Base-by-base conservation (phyloP, 2,797 vertebrate genomes). In the Falco columbarius region DNA sequence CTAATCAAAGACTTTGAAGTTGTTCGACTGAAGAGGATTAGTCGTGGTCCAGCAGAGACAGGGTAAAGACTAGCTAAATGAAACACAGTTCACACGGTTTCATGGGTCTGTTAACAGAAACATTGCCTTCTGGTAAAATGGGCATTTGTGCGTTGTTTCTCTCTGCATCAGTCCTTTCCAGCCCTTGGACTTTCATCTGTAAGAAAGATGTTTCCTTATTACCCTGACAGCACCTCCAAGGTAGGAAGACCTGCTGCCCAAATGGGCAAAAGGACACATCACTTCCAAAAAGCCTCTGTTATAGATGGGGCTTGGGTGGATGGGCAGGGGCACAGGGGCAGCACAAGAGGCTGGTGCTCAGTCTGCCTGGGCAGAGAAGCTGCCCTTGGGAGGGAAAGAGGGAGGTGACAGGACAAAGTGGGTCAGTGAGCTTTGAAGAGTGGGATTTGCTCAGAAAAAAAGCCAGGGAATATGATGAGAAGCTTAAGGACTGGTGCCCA, bases 11-110 rank as follows among this genome's bases (percentile, higher is more conserved):
- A 74, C 97, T 97, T 97, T 96, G 96, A 96, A 95, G 90, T 72
- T 90, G 66, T 90, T 86, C 3, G n/a, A 59, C 91, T 96, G 95
- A 97, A 98, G 76, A 93, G 94, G 94, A 97, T 98, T 97, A 96
- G 91, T 81, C 24, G 32, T 9, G 55, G 93, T 95, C 96, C 86
- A 59, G 65, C 89, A 87, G 95, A 93, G 81, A 82, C 36, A 36
- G 59, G 52, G 73, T 61, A 93, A 95, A 97, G 95, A 90, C 89
- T 59, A 92, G 93, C 71, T 82, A 71, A 90, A 91, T 90, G 89
- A 89, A 90, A 58, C 89, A 66, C 89, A 89, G 89, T 89, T 96
- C 93, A 62, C 91, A 71, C 65, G 93, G 93, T 91, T 97, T 90
- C 82, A 79, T 88, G 80, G 47, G 46, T 92, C 73, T 85, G 56